phyloP scores from a whole-genome alignment of 2,797 vertebrate genomes.

The Macroramphosus scolopax region DNA sequence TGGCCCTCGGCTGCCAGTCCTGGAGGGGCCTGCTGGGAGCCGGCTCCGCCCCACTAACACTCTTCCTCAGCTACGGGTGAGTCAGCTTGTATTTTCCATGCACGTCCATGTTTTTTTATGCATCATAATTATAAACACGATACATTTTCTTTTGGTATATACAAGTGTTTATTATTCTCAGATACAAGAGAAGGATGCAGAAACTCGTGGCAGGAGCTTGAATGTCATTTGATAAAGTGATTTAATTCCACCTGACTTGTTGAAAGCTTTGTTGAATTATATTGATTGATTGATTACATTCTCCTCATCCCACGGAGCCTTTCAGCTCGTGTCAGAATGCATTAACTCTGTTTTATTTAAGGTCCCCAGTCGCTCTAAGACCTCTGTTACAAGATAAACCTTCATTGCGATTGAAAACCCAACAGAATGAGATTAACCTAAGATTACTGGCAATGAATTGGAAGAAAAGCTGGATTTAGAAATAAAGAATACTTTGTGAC shows the following conservation, averaged over 20 bases:
- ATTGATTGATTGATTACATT: constrained; percentile 57
- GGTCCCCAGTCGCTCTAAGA: constrained; percentile 6
- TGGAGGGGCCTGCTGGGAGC: constrained; percentile 87
- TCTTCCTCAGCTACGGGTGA: constrained; percentile 87
- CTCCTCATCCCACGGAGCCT: constrained; percentile 46
- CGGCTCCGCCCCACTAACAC: constrained; percentile 82
- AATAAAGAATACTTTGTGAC: constrained; percentile 17
- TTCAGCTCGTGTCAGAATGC: constrained; percentile 45
- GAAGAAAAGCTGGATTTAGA: constrained; percentile 26
- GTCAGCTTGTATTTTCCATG: not conserved
- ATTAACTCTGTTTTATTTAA: constrained; percentile 53
- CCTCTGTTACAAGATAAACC: constrained; percentile 24
- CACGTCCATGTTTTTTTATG: not conserved
- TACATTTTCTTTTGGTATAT: no score
- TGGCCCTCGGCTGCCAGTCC: constrained; percentile 85
- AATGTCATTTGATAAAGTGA: constrained; percentile 29
- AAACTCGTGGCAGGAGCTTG: constrained; percentile 1
- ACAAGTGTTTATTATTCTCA: not conserved
- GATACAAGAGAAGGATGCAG: not conserved
- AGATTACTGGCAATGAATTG: constrained; percentile 25
- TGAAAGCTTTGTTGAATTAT: constrained; percentile 46
- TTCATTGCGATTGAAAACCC: constrained; percentile 25
- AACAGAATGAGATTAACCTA: constrained; percentile 43
- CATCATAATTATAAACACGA: no score
- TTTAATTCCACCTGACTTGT: constrained; percentile 44